These are phyloP conservation scores for Plecturocebus donacophilus DNA, from an alignment of 2,113 vertebrate species.

Conservation along the genomic window DNA sequence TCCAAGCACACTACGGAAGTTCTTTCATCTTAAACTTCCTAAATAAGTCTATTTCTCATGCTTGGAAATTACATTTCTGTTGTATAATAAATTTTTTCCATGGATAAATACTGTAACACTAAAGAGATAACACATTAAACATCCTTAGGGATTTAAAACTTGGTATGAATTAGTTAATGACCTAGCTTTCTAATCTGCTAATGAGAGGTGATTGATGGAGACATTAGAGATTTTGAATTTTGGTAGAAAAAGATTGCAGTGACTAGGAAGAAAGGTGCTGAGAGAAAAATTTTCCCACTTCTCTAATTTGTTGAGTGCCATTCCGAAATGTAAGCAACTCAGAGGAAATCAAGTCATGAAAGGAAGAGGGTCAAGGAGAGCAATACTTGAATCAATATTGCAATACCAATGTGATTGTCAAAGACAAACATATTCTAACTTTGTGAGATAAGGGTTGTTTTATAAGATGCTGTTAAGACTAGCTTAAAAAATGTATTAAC, in stretches of 20 bases:
- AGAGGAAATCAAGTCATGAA: background rate
- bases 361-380: constrained; percentile 38
- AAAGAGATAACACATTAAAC: background rate
- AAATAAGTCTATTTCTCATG: background rate
- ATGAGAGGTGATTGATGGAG: background rate
- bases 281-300: background rate
- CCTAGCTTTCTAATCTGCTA: constrained; percentile 19
- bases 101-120: background rate
- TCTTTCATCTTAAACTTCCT: background rate
- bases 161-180: background rate
- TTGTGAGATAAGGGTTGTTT: background rate
- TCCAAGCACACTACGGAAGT: background rate
- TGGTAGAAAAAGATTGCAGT: background rate
- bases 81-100: background rate
- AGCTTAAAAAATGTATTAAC: constrained; percentile 22
- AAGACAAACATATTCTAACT: background rate
- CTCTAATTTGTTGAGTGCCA: background rate
- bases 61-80: background rate
- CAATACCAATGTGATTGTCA: background rate
- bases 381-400: background rate
- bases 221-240: background rate
- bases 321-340: constrained; percentile 1
- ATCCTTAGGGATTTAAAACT: background rate
- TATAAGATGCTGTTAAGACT: constrained; percentile 38
- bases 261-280: background rate